A percentile compares a stretch with the other conserved stretches of the same genome.
These are phyloP conservation scores for Corythornis cristatus DNA, from an alignment of 2,113 vertebrate genomes.

Conservation along the genomic window DNA sequence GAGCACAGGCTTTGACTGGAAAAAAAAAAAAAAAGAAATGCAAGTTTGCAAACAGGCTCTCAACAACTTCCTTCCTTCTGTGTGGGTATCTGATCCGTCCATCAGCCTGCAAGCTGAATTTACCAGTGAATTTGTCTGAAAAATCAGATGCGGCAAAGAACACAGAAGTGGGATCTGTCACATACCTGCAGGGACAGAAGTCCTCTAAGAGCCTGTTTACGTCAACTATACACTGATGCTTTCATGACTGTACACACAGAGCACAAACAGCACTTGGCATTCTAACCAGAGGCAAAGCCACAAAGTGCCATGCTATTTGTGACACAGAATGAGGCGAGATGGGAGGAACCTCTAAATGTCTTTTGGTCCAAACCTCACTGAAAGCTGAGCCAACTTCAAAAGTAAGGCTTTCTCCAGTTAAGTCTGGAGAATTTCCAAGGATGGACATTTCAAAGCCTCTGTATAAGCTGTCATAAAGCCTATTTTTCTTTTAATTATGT, in stretches of 20 bases:
- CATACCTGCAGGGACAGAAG: background rate
- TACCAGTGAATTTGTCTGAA: background rate
- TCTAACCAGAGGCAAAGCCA: background rate
- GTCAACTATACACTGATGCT: background rate
- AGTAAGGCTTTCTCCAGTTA: background rate
- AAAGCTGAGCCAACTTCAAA: background rate
- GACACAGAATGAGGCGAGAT: background rate
- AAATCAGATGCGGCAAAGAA: background rate
- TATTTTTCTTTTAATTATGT: background rate
- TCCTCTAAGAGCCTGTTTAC: background rate
- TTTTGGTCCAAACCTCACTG: background rate
- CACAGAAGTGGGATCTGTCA: background rate
- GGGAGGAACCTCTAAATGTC: background rate
- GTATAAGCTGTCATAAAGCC: background rate
- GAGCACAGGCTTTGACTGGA: slow-evolving; percentile 87
- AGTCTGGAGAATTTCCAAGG: background rate
- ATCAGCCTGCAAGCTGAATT: background rate
- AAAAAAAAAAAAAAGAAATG: background rate
- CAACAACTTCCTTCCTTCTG: background rate
- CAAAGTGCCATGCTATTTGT: background rate
- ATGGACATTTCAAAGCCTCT: background rate
- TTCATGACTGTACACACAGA: fast-evolving
- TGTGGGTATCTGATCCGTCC: background rate
- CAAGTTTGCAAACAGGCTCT: background rate
- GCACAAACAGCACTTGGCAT: background rate